Evolutionary conservation across 2,113 vertebrate species (phyloP), one percentile per base, ranked within the genome.

Genomic region (Fulica atra): DNA sequence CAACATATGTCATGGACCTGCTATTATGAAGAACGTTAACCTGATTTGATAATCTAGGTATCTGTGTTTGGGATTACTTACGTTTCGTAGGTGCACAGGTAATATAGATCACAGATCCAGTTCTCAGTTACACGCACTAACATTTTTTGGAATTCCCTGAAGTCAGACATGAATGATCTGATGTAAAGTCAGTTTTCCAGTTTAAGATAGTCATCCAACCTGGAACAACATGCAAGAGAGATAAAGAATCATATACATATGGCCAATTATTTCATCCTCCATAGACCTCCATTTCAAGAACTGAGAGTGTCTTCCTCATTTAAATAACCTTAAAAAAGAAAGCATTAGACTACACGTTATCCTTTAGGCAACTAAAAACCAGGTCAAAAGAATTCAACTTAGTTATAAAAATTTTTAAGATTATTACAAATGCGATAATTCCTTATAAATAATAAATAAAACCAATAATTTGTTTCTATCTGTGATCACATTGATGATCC

Each of bases 1-100:
- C 53, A 88, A 13, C 1, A 0, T 24, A 4, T 21, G 36, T 25
- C 11, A n/a, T 12, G 13, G 21, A 42, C 0, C 0, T 71, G 23
- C 15, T 15, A 0, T 64, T 92, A 60, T 64, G 38, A 68, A 89
- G 20, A 26, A 71, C 9, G 79, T 81, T 60, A 46, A 18, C 9
- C 11, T 66, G 5, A 5, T 9, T 60, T 64, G 40, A 38, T 78
- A 15, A 74, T 46, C 7, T 71, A 51, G 29, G 5, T 33, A 29
- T 21, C 15, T 31, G 1, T 63, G 15, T 79, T 57, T 77, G 9
- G 17, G 21, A 74, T 80, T 65, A 44, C 21, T 61, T 65, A 2
- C 8, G 24, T 78, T 74, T 74, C 56, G 50, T 48, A 46, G 21
- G 40, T 81, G 13, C 46, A 59, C 9, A 36, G 18, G 24, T 88